Evolutionary conservation across 2,113 vertebrate species (phyloP), one percentile per base, ranked within the genome.

Genomic region (Neoarius graeffei): DNA sequence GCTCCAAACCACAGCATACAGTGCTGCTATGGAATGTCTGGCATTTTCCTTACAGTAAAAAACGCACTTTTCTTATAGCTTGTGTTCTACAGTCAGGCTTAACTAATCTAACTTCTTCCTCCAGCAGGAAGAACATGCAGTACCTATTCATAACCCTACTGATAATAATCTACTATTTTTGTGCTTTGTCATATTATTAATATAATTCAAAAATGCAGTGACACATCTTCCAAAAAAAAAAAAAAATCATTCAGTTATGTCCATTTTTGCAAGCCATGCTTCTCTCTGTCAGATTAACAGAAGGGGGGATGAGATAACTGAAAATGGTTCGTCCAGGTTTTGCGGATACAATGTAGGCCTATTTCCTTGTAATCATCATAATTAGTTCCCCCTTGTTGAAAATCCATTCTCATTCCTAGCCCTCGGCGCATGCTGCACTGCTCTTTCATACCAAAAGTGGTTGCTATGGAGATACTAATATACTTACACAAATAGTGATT

Each of bases 401-500:
- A 92, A 92, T 91, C 87, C 90, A 91, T 93, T 93, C 77, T 79
- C 90, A 89, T 91, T 94, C 89, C 93, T 92, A 91, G 91, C 91
- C 93, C 92, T 94, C 90, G 90, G 93, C 88, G 92, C 92, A 95
- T 93, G 95, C 93, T 94, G 94, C 94, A 94, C 95, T 92, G 92
- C 92, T 95, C 93, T 94, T 91, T 93, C 89, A 94, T 94, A 94
- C 90, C 92, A 91, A 94, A 95, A 94, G 92, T 91, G 93, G 95
- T 96, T 96, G 94, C 95, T 95, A 96, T 96, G 95, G 95, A 91
- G 93, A 96, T 93, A 90, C 86, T 94, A 93, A 94, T 93, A 94
- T 92, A 93, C 91, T 92, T 89, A 91, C 91, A 92, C 92, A 94
- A 95, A 91, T 93, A 93, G 91, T 93, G 92, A 93, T 92, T 93